Base-by-base conservation (phyloP, 2,113 vertebrate species). In the Ceyx melanurus region DNA sequence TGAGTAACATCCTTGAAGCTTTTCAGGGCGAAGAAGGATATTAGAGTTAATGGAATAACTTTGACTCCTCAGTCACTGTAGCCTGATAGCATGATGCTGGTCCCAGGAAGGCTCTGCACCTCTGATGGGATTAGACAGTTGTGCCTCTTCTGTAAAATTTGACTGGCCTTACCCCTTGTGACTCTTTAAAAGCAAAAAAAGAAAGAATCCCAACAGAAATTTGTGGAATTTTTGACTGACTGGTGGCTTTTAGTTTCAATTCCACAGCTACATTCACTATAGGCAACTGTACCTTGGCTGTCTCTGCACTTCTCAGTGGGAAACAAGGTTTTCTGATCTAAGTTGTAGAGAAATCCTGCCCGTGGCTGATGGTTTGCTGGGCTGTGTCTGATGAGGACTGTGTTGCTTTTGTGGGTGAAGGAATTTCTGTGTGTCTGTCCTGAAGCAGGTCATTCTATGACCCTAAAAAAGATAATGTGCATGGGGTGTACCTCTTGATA, bases 351-450 rank as follows among this genome's bases (percentile, higher is more conserved):
- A 19, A n/a, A 56, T 78, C 35, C 40, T 90, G 45, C 46, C 3
- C 4, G 10, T 56, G 82, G 72, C 58, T 88, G 33, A 23, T 18
- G 37, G 37, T 28, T 68, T 89, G 37, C 53, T 7, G 10, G 73
- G 46, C 65, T 80, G 5, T 15, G 3, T 58, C 40, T 83, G 37
- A 9, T 73, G 25, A 74, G 83, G 61, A 40, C 14, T 3, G 3
- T 0, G 0, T 77, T 90, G 70, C 0, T 0, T 82, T 68, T 0
- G 1, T 23, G 75, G 37, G 9, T 51, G 51, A 70, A 74, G 37
- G 8, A 51, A 45, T 45, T 91, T 86, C 40, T 71, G 2, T 56
- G 1, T 45, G 15, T n/a, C 37, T 65, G 15, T 82, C 23, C 72
- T 82, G 26, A 73, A 85, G 28, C 1, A 6, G 18, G 11, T 72